Percentiles rank a stretch among this genome's conserved stretches.
Conservation (phyloP, 1,140 invertebrate genomes). For the Eufriesea mexicana region DNA sequence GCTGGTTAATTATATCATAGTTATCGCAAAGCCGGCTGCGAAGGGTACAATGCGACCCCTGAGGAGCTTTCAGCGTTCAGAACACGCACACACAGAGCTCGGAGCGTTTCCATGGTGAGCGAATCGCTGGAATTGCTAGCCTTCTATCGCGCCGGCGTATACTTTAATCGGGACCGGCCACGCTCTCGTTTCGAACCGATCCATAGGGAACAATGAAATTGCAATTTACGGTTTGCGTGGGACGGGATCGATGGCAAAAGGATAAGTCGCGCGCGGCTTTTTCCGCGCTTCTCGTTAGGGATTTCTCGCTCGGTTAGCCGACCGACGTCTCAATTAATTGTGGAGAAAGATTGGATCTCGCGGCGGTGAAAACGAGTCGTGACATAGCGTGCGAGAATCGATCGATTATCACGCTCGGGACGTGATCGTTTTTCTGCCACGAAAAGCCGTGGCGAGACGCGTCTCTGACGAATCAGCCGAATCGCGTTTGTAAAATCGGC, state of each 20-base stretch:
- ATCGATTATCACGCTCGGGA: conserved; percentile 46
- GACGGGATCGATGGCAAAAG: neutral
- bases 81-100: conserved; percentile 38
- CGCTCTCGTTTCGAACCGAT: conserved; percentile 2
- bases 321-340: conserved; percentile 58
- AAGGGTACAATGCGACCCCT: conserved; percentile 23
- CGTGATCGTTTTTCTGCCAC: conserved; percentile 38
- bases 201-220: neutral
- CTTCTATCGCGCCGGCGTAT: conserved; percentile 23
- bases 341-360: conserved; percentile 32
- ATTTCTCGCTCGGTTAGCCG: conserved; percentile 56
- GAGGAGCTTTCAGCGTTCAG: conserved; percentile 55
- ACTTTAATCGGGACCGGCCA: conserved; percentile 3
- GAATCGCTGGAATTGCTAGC: conserved; percentile 74
- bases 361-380: conserved; percentile 38
- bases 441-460: conserved; percentile 8
- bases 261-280: conserved; percentile 4
- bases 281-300: conserved; percentile 46
- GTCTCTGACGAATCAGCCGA: neutral
- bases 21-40: conserved; percentile 4
- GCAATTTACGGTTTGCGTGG: neutral
- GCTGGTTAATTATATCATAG: conserved; percentile 49
- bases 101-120: conserved; percentile 68
- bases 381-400: conserved; percentile 25
- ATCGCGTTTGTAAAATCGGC: neutral